A percentile compares a stretch with the other conserved stretches of the same genome.
These are phyloP conservation scores for Drosophila sordidula DNA, from an alignment of 2,888 invertebrate species.

Conservation along the genomic window DNA sequence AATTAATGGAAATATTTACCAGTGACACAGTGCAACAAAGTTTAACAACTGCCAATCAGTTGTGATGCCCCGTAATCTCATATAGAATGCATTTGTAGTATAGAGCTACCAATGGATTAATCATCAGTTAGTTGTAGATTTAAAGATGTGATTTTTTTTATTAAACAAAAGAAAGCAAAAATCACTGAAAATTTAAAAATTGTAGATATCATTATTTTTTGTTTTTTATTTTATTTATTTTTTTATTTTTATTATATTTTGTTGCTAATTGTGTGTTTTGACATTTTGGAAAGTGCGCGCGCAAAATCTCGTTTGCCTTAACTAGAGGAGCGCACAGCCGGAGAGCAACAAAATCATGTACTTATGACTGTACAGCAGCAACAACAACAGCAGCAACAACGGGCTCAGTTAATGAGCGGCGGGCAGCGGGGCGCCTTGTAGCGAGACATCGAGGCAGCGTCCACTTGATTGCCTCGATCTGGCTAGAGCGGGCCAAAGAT, in stretches of 20 bases:
- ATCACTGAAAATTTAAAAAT: conserved; percentile 12
- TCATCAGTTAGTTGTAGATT: background rate
- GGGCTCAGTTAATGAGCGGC: conserved; percentile 52
- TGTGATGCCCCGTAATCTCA: conserved; percentile 4
- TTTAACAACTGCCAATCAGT: conserved; percentile 22
- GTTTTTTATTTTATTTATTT: conserved; percentile 2
- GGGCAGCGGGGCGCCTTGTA: conserved; percentile 15
- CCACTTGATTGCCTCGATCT: conserved; percentile 84
- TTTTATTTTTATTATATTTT: conserved; percentile 11
- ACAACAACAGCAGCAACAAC: conserved; percentile 28
- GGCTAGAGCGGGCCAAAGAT: conserved; percentile 70
- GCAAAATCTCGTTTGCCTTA: conserved; percentile 74
- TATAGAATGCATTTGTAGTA: background rate
- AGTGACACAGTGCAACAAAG: conserved; percentile 12
- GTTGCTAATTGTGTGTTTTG: conserved; percentile 59
- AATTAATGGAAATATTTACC: conserved; percentile 44
- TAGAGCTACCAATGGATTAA: conserved; percentile 6
- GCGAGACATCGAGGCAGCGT: conserved; percentile 56
- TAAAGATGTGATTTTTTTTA: background rate
- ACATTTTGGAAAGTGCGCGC: conserved; percentile 76
- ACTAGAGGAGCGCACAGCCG: conserved; percentile 48
- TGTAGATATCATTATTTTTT: background rate
- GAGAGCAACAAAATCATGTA: conserved; percentile 54
- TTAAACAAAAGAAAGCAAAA: conserved; percentile 28
- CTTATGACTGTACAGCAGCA: conserved; percentile 55